These are phyloP conservation scores for Gorsachius magnificus DNA, from an alignment of 2,797 vertebrate genomes.

Conservation along the genomic window DNA sequence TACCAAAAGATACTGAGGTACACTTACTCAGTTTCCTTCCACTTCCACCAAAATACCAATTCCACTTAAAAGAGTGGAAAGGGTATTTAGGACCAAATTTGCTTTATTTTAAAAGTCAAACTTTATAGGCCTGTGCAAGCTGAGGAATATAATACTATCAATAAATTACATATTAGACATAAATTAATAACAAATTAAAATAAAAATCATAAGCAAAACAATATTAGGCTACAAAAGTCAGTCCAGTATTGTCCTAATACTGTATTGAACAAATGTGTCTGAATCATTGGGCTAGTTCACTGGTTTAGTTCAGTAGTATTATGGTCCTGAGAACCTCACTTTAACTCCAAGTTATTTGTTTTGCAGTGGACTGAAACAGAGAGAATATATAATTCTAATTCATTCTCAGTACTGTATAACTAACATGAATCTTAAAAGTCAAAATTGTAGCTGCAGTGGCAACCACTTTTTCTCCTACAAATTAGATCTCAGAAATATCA, in stretches of 20 bases:
- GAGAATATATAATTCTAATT: background rate
- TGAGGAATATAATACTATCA: background rate
- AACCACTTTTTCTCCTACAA: background rate
- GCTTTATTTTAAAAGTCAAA: background rate
- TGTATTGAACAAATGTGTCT: background rate
- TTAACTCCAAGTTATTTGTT: background rate
- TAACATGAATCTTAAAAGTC: background rate
- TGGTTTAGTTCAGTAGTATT: background rate
- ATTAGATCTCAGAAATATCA: background rate
- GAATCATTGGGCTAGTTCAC: background rate
- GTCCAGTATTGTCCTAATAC: background rate
- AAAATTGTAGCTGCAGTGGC: background rate
- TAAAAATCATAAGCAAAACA: background rate
- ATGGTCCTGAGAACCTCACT: background rate
- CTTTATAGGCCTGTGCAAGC: background rate
- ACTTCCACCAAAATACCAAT: background rate
- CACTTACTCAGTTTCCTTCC: background rate
- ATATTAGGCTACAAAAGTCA: background rate
- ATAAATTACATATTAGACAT: background rate
- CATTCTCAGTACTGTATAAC: background rate
- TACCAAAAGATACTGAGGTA: background rate
- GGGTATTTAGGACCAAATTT: background rate
- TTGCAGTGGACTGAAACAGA: background rate
- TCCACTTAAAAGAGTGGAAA: background rate
- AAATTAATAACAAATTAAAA: background rate